phyloP scores from a whole-genome alignment of 2,113 vertebrate species.

The Hemiprocne comata region DNA sequence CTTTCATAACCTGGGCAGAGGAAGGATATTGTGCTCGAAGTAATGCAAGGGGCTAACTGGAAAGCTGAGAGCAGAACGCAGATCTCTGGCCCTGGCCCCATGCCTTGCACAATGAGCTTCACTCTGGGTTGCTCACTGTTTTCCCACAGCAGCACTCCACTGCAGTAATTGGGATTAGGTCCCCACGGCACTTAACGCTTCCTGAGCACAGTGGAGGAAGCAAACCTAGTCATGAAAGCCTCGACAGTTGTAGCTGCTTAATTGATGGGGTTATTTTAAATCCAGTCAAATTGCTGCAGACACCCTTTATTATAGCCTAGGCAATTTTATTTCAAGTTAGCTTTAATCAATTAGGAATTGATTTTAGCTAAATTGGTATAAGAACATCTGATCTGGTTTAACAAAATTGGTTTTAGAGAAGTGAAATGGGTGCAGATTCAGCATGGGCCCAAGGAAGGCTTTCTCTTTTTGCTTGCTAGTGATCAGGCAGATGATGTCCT shows the following conservation, averaged over 20 bases:
- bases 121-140: not conserved
- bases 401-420: constrained; percentile 33
- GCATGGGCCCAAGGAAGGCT: not conserved
- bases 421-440: constrained; percentile 29
- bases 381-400: constrained; percentile 53
- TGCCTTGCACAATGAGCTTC: not conserved
- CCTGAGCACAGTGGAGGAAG: constrained; percentile 21
- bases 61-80: not conserved
- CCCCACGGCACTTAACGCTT: constrained; percentile 7
- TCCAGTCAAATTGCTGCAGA: constrained; percentile 33
- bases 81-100: not conserved
- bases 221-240: constrained; percentile 28
- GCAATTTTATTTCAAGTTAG: constrained; percentile 63
- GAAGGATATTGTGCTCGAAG: not conserved
- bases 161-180: constrained; percentile 14
- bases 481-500: not conserved
- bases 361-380: constrained; percentile 58
- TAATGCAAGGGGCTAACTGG: not conserved
- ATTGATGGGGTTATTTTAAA: constrained; percentile 64
- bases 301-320: constrained; percentile 48
- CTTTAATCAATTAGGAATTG: constrained; percentile 62
- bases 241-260: not conserved
- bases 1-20: not conserved
- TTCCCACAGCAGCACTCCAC: not conserved
- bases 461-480: not conserved